Evolutionary conservation across 2,113 vertebrate species (phyloP).

Genomic region (Apodemus speciosus): DNA sequence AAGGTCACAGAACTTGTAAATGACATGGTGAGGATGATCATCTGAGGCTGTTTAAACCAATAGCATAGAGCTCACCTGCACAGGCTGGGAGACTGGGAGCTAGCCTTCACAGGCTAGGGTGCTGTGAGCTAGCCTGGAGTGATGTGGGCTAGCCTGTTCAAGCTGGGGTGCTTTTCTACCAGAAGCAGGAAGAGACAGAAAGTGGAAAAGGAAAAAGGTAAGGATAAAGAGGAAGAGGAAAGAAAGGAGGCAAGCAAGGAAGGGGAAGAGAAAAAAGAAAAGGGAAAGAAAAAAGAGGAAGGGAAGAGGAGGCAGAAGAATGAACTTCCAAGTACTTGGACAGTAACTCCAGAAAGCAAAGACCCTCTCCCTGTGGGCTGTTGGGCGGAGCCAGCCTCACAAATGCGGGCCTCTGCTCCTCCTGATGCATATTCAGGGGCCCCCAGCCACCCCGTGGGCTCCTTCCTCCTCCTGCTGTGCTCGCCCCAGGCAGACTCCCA

Average conservation of each 20-base stretch:
- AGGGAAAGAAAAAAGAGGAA: rapidly evolving
- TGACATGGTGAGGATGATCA: not conserved
- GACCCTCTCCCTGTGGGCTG: not conserved
- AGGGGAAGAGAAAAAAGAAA: not conserved
- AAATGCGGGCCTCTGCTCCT: not conserved
- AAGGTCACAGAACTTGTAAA: not conserved
- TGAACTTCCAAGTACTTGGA: not conserved
- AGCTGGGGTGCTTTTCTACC: not conserved
- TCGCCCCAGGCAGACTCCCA: conserved; percentile 51
- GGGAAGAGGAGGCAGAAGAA: not conserved
- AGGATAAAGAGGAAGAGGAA: not conserved
- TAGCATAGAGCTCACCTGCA: not conserved
- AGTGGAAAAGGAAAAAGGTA: not conserved
- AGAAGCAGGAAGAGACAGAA: not conserved
- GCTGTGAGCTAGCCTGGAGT: too few species aligned
- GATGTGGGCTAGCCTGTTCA: not conserved
- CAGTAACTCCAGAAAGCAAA: too few species aligned
- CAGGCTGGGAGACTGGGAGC: not conserved
- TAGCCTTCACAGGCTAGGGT: not conserved
- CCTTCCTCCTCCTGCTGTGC: not conserved
- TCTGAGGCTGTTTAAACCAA: not conserved
- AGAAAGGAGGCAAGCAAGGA: not conserved
- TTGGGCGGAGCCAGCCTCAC: not conserved
- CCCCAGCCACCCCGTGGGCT: not conserved
- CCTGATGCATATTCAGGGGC: conserved; percentile 22